These are phyloP conservation scores for Helobdella robusta DNA, from an alignment of 2,888 invertebrate species.

Conservation along the genomic window DNA sequence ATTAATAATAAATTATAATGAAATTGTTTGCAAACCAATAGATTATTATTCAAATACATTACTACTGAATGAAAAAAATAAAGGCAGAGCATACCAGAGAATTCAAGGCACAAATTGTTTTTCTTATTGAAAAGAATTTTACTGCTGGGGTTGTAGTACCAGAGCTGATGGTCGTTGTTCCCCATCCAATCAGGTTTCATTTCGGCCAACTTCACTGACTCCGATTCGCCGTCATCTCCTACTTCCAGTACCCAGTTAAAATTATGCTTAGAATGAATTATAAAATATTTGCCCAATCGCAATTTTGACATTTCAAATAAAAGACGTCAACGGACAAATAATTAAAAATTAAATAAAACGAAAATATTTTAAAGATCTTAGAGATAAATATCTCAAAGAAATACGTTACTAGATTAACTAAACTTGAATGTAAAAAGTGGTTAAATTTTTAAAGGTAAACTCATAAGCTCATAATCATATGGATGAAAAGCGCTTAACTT, in stretches of 20 bases:
- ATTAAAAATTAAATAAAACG: too few species aligned
- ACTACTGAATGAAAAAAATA: neutral
- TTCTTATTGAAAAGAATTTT: constrained; percentile 16
- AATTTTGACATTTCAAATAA: constrained; percentile 7
- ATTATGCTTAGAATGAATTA: constrained; percentile 13
- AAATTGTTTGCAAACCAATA: neutral
- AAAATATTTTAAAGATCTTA: too few species aligned
- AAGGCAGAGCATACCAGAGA: neutral
- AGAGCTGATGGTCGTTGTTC: constrained; percentile 19
- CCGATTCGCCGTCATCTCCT: neutral
- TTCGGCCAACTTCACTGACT: neutral
- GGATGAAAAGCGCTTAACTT: too few species aligned
- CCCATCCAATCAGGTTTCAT: constrained; percentile 1
- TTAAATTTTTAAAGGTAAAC: too few species aligned
- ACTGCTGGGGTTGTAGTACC: constrained; percentile 5
- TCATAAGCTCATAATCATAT: too few species aligned
- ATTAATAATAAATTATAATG: neutral
- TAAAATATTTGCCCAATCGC: constrained; percentile 20
- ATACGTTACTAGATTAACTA: too few species aligned
- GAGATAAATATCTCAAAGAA: too few species aligned
- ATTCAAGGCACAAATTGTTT: neutral
- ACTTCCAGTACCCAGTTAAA: constrained; percentile 1
- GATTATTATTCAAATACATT: neutral
- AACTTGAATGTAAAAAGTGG: too few species aligned
- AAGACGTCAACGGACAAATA: too few species aligned